Evolutionary conservation across 2,888 invertebrate genomes (phyloP).

Genomic region (Tetrapedia diversipes): DNA sequence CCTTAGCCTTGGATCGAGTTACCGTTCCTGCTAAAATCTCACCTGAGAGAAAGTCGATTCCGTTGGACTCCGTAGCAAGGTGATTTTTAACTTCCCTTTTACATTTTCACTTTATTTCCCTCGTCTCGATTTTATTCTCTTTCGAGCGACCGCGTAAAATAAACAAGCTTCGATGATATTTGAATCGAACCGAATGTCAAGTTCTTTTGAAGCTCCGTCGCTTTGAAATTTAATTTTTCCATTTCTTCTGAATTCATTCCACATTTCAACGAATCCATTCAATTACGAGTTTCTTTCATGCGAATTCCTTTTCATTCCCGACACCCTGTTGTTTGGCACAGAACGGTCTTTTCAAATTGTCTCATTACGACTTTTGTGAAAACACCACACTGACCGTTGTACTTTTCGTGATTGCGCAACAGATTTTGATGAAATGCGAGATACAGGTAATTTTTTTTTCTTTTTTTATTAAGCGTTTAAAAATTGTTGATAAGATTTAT

Average conservation of each 20-base stretch:
- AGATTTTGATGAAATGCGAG: no score
- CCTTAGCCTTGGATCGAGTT: neutral
- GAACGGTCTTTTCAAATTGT: neutral
- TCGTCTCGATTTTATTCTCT: no score
- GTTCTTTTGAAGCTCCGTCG: neutral
- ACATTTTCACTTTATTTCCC: no score
- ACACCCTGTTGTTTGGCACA: neutral
- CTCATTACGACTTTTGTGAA: neutral
- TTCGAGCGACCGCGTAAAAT: neutral
- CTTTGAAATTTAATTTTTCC: slow-evolving; percentile 16
- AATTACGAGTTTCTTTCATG: neutral
- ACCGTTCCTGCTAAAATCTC: neutral
- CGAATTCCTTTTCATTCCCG: neutral
- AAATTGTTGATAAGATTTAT: no score
- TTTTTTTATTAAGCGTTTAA: no score
- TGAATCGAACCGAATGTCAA: neutral
- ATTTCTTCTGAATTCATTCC: neutral
- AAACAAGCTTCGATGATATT: slow-evolving; percentile 1
- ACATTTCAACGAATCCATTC: neutral
- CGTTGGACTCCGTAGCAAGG: neutral
- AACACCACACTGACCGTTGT: no score
- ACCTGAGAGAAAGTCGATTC: neutral
- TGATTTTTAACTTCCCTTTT: neutral
- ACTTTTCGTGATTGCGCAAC: no score
- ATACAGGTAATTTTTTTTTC: no score